Base-by-base conservation (phyloP, 2,113 vertebrate species). In the Hemicordylus capensis region DNA sequence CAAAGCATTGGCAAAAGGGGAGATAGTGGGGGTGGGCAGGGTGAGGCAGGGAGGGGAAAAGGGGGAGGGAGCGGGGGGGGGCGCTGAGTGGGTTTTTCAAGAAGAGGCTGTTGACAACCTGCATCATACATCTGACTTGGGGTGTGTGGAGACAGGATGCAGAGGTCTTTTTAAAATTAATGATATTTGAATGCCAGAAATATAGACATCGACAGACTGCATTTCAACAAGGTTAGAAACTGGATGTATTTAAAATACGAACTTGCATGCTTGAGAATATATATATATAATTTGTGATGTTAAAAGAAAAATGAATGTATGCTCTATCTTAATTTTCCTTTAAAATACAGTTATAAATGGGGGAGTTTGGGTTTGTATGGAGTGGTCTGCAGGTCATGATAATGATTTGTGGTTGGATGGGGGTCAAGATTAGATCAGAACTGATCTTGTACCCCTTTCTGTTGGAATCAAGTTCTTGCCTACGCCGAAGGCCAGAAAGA, bases 141-240 rank as follows among this genome's bases (percentile, higher is more conserved):
- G 56, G 48, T 11, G 37, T 34, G 44, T 8, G 24, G 6, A 15
- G 15, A 42, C 51, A 26, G 54, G 54, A 26, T 42, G 67, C 26
- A 24, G 26, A 59, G 6, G 31, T n/a, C 6, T 76, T 20, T 63
- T 51, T 75, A 39, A 69, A 2, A 31, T 42, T 44, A 11, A 46
- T 73, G 31, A 34, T 15, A 78, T 46, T 39, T n/a, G n/a, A n/a
- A n/a, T n/a, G n/a, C 72, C 48, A 51, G 44, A 63, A 80, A 81
- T 76, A 69, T 77, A 61, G 24, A n/a, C 64, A 72, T 24, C 56
- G 22, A 46, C 61, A 48, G 72, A 58, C 79, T 26, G 20, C 39
- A 73, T 28, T 76, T 82, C 80, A 58, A 59, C 51, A 59, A 87
- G 85, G 79, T 76, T 76, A 48, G 85, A 20, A 39, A 70, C 74